A percentile compares a stretch with the other conserved stretches of the same genome.
phyloP scores from a whole-genome alignment of 2,113 vertebrate species.

The Naja naja region DNA sequence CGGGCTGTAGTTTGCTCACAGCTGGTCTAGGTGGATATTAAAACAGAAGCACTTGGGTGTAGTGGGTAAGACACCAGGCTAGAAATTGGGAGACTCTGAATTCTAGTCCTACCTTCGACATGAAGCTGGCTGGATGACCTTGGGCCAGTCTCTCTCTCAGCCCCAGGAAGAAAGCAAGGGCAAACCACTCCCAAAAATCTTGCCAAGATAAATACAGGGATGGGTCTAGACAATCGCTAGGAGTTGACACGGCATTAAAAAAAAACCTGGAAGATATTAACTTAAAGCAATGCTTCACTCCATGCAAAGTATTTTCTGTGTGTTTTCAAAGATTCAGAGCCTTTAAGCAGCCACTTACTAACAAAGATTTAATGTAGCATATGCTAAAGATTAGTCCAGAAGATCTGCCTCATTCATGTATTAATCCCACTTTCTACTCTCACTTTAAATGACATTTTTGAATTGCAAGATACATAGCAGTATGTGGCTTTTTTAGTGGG shows the following conservation, averaged over 20 bases:
- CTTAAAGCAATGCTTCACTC: neutral
- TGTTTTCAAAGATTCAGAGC: slow-evolving; percentile 48
- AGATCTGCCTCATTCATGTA: slow-evolving; percentile 39
- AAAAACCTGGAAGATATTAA: neutral
- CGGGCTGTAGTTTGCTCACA: too few relatives aligned
- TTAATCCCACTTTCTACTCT: slow-evolving; percentile 56
- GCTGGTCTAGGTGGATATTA: rapidly evolving
- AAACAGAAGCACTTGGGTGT: neutral
- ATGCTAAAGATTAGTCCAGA: slow-evolving; percentile 49
- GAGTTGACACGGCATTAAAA: neutral
- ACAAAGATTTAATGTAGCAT: slow-evolving; percentile 58
- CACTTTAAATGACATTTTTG: slow-evolving; percentile 57
- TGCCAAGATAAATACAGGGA: neutral
- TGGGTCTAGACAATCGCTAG: neutral
- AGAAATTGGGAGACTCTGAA: neutral
- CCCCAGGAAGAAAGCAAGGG: neutral
- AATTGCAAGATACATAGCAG: slow-evolving; percentile 58
- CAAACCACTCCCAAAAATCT: neutral
- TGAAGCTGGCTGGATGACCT: neutral
- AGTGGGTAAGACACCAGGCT: neutral
- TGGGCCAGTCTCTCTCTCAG: neutral
- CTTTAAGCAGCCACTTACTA: slow-evolving; percentile 44
- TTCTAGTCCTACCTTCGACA: neutral
- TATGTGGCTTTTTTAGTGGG: slow-evolving; percentile 64
- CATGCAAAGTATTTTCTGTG: slow-evolving; percentile 16